Evolutionary conservation across 2,797 vertebrate genomes (phyloP).

Genomic region (Anolis apletophallus): DNA sequence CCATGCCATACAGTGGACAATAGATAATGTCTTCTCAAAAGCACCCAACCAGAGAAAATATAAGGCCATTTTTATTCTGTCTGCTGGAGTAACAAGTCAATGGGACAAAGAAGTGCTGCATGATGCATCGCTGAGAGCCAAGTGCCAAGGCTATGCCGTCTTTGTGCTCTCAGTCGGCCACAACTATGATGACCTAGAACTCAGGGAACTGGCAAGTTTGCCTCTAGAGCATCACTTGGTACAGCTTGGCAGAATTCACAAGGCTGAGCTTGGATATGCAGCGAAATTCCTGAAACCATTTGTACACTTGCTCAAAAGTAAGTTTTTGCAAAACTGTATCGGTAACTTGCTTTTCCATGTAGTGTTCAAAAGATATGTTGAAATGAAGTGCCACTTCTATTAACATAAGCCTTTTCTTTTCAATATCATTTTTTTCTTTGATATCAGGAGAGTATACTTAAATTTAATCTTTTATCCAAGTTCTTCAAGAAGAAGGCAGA

Average conservation of each 20-base stretch:
- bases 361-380: not conserved
- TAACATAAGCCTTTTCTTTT: not conserved
- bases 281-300: conserved; percentile 72
- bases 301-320: conserved; percentile 71
- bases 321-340: conserved; percentile 53
- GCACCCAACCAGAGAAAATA: conserved; percentile 59
- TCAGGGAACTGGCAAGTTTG: conserved; percentile 70
- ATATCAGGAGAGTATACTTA: not conserved
- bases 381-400: not conserved
- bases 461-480: not conserved
- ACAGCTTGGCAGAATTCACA: conserved; percentile 73
- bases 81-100: conserved; percentile 67
- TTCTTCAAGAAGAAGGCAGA: not conserved
- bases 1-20: conserved; percentile 67
- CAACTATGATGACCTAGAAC: conserved; percentile 58
- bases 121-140: conserved; percentile 68
- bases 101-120: conserved; percentile 65
- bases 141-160: conserved; percentile 74
- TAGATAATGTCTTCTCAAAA: conserved; percentile 69
- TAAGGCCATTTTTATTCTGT: conserved; percentile 74
- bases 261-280: conserved; percentile 69
- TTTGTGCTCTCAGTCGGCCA: conserved; percentile 75
- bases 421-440: not conserved
- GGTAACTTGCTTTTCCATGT: not conserved
- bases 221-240: conserved; percentile 75